Evolutionary conservation across 1,140 invertebrate genomes (phyloP).

Genomic region (Aricia agestis): DNA sequence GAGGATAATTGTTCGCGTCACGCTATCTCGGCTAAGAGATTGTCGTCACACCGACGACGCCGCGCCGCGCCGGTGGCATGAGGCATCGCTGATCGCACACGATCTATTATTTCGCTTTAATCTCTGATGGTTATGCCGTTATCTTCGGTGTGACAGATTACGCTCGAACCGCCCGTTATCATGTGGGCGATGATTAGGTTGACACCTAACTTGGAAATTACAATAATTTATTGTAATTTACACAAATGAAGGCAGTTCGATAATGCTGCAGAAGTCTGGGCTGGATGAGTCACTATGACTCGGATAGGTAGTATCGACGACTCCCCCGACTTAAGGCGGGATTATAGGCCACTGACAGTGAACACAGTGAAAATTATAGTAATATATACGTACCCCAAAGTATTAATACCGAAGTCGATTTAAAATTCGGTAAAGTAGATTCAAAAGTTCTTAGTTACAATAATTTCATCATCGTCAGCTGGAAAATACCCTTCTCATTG

Average conservation of each 20-base stretch:
- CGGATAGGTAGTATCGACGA: too few relatives aligned
- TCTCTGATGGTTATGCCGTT: neutral
- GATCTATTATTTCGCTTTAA: neutral
- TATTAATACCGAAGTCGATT: too few relatives aligned
- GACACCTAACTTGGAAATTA: neutral
- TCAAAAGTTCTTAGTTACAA: too few relatives aligned
- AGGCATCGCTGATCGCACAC: neutral
- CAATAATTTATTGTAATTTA: conserved; percentile 1
- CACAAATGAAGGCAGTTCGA: neutral
- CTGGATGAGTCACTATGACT: neutral
- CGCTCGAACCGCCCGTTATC: neutral
- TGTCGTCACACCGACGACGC: neutral
- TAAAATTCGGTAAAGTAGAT: too few relatives aligned
- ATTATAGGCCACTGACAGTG: too few relatives aligned
- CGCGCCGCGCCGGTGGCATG: neutral
- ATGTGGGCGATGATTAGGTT: neutral
- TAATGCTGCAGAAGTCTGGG: neutral
- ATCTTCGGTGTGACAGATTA: neutral
- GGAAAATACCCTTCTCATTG: too few relatives aligned
- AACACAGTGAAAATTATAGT: too few relatives aligned
- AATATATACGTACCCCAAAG: too few relatives aligned
- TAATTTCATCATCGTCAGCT: too few relatives aligned
- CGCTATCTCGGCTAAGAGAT: neutral
- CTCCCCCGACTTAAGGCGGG: too few relatives aligned
- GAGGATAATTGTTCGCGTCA: neutral